Percentiles rank a stretch among this genome's conserved stretches.
Conservation (phyloP, 2,113 vertebrate genomes). For the Crotalus viridis region DNA sequence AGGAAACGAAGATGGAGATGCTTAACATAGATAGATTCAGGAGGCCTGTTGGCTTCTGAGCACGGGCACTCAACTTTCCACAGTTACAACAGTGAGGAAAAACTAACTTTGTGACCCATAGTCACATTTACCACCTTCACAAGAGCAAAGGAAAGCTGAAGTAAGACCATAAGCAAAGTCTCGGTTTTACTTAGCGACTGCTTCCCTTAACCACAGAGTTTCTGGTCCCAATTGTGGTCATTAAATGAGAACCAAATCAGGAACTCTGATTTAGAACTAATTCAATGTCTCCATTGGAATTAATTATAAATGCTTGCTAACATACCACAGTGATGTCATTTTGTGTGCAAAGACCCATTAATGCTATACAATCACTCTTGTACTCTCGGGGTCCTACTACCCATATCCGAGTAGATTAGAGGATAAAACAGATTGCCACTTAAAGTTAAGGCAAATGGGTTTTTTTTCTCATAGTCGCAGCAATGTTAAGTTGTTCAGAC, state of each 20-base stretch:
- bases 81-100: too few relatives aligned
- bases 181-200: too few relatives aligned
- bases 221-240: too few relatives aligned
- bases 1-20: neutral
- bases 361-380: neutral
- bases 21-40: too few relatives aligned
- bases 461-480: slow-evolving; percentile 50
- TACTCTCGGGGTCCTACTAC: slow-evolving; percentile 23
- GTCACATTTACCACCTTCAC: too few relatives aligned
- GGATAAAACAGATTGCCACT: slow-evolving; percentile 42
- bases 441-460: slow-evolving; percentile 35
- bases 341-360: neutral
- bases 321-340: neutral
- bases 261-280: neutral
- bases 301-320: neutral
- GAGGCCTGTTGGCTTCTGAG: too few relatives aligned
- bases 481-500: slow-evolving; percentile 50
- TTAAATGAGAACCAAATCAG: neutral
- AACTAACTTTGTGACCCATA: too few relatives aligned
- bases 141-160: too few relatives aligned
- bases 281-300: neutral
- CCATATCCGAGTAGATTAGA: slow-evolving; percentile 31
- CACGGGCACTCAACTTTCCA: too few relatives aligned
- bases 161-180: too few relatives aligned
- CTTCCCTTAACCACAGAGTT: too few relatives aligned